Percentiles rank a stretch among this genome's conserved stretches.
phyloP scores from a whole-genome alignment of 2,797 vertebrate genomes.

The Chaetophractus vellerosus region DNA sequence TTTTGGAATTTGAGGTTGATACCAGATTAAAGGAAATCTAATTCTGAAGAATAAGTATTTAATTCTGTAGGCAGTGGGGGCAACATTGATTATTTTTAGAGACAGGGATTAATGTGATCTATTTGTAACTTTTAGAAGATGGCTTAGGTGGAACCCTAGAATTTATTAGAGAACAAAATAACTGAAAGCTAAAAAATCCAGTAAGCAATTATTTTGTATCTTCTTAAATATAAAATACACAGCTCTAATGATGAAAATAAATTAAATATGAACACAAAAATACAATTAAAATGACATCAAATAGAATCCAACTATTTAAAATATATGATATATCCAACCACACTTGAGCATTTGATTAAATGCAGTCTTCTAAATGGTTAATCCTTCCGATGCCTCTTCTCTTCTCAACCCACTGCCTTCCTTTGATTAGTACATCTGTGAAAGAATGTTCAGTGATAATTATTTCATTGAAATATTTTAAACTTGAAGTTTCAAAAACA shows the following conservation, averaged over 20 bases:
- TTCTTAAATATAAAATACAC: background rate
- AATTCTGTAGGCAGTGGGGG: slow-evolving; percentile 14
- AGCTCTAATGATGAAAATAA: background rate
- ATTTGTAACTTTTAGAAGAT: slow-evolving; percentile 56
- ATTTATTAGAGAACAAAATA: slow-evolving; percentile 29
- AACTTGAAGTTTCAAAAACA: background rate
- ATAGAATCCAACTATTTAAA: background rate
- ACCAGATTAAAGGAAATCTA: slow-evolving; percentile 44
- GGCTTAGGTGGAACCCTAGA: slow-evolving; percentile 24
- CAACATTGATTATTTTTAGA: slow-evolving; percentile 66
- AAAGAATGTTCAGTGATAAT: background rate
- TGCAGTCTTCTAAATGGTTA: background rate
- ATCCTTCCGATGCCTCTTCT: background rate
- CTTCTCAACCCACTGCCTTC: background rate
- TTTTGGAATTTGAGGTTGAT: slow-evolving; percentile 39
- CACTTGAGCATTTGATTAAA: background rate
- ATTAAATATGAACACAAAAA: slow-evolving; percentile 12
- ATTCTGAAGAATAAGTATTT: slow-evolving; percentile 44
- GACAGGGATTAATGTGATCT: slow-evolving; percentile 64
- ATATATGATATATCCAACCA: background rate
- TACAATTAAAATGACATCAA: background rate
- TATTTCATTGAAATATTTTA: slow-evolving; percentile 40
- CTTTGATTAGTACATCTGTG: background rate
- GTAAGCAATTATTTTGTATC: background rate
- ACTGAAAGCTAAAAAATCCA: slow-evolving; percentile 6